Base-by-base conservation (phyloP, 2,113 vertebrate genomes). In the Hippoglossus stenolepis region DNA sequence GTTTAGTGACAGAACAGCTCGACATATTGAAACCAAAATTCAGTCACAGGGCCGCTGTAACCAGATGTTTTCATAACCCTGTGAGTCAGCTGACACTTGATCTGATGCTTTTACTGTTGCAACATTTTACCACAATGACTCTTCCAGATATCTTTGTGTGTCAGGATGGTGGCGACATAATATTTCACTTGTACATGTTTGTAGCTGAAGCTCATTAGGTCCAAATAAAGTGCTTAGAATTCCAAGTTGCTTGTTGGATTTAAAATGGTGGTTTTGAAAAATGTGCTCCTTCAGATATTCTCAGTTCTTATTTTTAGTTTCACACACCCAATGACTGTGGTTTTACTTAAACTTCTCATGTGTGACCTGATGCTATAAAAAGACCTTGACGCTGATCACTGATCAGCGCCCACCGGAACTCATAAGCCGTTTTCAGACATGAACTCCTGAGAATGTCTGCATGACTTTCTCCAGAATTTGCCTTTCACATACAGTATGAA, bases 51-150 rank as follows among this genome's bases (percentile, higher is more conserved):
- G 23, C 51, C 20, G 2, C 64, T 70, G 23, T 53, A 49, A 49
- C 85, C 77, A 65, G 31, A 83, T 83, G 85, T 62, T 72, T 82
- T 62, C 47, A 26, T 31, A 62, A 73, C 20, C 73, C 17, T 77
- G 38, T 87, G 85, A 82, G 81, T 86, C 77, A 78, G 64, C 65
- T 70, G 70, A 70, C 26, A 15, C 18, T 78, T 71, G 63, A 61
- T 26, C 5, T 13, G 21, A 54, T 69, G 65, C 59, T 67, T 68
- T 57, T 31, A 28, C 20, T 83, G 15, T 87, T 85, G 67, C 75
- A 58, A 70, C 58, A 84, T 60, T 73, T 86, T 13, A 80, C 72
- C 69, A 70, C 81, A 78, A 7, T 77, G 62, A 80, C 31, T 38
- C 35, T 15, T 4, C 7, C 24, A 71, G 3, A 23, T 2, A 49